These are phyloP conservation scores for Leptobrachium ailaonicum DNA, from an alignment of 2,113 vertebrate species.

Conservation along the genomic window DNA sequence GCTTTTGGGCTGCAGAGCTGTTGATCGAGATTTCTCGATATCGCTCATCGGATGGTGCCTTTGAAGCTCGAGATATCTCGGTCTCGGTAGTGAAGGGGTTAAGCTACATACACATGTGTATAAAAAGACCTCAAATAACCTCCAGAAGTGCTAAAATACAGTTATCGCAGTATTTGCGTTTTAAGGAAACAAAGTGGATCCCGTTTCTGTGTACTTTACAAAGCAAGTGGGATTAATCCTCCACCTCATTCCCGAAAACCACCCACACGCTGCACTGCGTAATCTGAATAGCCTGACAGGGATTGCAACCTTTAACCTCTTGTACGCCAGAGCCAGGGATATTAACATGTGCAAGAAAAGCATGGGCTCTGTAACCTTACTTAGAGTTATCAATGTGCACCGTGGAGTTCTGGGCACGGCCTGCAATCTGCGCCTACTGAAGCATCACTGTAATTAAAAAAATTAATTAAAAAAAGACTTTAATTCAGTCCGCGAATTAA, in stretches of 20 bases:
- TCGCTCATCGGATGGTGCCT: no score
- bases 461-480: not conserved
- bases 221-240: slow-evolving; percentile 24
- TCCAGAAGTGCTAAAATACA: no score
- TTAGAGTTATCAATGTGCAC: not conserved
- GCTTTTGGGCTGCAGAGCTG: no score
- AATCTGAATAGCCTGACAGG: slow-evolving; percentile 44
- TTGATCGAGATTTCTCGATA: no score
- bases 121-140: no score
- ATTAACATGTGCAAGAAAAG: not conserved
- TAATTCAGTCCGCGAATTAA: no score
- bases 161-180: no score
- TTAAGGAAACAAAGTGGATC: no score
- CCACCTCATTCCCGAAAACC: not conserved
- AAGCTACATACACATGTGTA: no score
- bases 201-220: no score
- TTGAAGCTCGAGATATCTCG: no score
- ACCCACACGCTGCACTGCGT: slow-evolving; percentile 35
- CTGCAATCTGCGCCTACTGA: not conserved
- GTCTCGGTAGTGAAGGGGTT: no score
- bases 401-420: not conserved
- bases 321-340: not conserved
- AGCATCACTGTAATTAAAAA: not conserved
- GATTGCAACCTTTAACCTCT: slow-evolving; percentile 30
- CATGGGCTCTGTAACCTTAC: not conserved